Percentiles rank a stretch among this genome's conserved stretches.
Evolutionary conservation across 2,113 vertebrate species (phyloP).

Genomic region (Oreochromis aureus): DNA sequence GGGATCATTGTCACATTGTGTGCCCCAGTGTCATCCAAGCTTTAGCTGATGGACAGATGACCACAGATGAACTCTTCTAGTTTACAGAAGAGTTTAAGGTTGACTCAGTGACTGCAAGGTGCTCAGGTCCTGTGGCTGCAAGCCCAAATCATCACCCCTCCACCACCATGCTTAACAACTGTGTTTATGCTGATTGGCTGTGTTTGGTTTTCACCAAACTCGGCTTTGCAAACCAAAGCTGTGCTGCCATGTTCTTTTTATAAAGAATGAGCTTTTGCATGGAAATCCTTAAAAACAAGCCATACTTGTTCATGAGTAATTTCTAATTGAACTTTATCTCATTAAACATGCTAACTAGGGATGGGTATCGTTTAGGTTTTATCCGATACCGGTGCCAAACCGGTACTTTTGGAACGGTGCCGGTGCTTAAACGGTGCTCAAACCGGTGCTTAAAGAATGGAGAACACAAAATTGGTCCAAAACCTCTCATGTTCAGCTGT

Average conservation of each 20-base stretch:
- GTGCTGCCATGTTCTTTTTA: background rate
- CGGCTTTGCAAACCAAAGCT: background rate
- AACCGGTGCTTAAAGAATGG: no score
- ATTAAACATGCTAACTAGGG: background rate
- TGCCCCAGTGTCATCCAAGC: background rate
- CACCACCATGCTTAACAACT: background rate
- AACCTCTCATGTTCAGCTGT: no score
- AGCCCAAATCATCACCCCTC: background rate
- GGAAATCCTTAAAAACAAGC: background rate
- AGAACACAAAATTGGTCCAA: no score
- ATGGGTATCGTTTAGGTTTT: no score
- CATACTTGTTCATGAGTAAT: background rate
- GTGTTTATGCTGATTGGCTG: background rate
- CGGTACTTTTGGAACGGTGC: no score
- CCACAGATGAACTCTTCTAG: background rate
- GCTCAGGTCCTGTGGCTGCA: background rate
- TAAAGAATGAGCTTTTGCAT: background rate
- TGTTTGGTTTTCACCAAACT: background rate
- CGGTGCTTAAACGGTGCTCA: no score
- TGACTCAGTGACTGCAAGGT: background rate
- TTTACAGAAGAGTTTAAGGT: background rate
- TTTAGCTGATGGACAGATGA: background rate
- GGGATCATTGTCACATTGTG: background rate
- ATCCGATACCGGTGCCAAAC: no score
- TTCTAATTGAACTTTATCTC: background rate